These are phyloP conservation scores for Thunnus maccoyii DNA, from an alignment of 2,113 vertebrate species.

Conservation along the genomic window DNA sequence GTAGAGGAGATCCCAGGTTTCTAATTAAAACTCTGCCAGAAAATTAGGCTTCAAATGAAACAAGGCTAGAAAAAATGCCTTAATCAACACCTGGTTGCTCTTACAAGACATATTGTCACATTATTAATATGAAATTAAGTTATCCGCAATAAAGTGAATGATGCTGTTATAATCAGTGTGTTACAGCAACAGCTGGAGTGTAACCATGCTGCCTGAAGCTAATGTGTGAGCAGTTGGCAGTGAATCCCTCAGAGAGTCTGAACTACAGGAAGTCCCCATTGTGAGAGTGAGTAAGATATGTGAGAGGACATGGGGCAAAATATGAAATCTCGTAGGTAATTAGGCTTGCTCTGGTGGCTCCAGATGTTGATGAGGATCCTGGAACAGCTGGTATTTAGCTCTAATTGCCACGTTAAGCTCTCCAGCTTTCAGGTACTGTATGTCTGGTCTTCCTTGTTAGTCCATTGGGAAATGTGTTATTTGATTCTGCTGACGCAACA, in stretches of 20 bases:
- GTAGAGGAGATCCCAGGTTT: neutral
- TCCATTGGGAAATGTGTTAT: constrained; percentile 11
- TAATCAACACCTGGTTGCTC: neutral
- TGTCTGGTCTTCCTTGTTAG: neutral
- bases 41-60: constrained; percentile 4
- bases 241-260: constrained; percentile 32
- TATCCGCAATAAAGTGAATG: neutral
- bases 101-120: neutral
- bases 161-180: neutral
- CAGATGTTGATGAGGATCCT: constrained; percentile 61
- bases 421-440: constrained; percentile 7
- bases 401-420: constrained; percentile 30
- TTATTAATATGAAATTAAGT: constrained; percentile 33
- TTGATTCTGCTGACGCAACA: constrained; percentile 26
- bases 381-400: constrained; percentile 59
- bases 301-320: constrained; percentile 26
- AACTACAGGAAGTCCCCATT: constrained; percentile 19
- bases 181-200: constrained; percentile 35
- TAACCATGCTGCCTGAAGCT: constrained; percentile 10
- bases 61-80: neutral
- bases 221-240: constrained; percentile 39
- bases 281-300: constrained; percentile 42
- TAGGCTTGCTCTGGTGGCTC: constrained; percentile 21
- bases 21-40: neutral
- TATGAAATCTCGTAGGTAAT: constrained; percentile 43